A percentile compares a stretch with the other conserved stretches of the same genome.
Conservation (phyloP, 2,113 vertebrate genomes). For the Zapornia atra region DNA sequence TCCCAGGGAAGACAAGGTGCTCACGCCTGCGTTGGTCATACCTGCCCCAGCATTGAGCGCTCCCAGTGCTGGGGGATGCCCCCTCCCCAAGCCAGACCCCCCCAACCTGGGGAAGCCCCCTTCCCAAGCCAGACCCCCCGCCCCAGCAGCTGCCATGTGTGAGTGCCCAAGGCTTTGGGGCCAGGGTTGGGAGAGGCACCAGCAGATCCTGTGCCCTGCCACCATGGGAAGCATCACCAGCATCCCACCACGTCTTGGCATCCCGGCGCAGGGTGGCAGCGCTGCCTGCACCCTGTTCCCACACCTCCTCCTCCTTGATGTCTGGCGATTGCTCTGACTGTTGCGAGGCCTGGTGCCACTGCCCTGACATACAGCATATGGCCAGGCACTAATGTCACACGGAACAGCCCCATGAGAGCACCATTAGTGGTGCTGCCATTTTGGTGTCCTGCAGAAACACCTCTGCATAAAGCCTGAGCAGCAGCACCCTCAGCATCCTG, state of each 20-base stretch:
- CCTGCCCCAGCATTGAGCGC: background rate
- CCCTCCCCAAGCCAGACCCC: background rate
- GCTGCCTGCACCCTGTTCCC: background rate
- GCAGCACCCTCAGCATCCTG: too few relatives aligned
- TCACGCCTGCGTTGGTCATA: background rate
- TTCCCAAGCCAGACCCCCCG: background rate
- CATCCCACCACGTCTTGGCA: too few relatives aligned
- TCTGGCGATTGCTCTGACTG: background rate
- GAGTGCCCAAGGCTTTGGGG: background rate
- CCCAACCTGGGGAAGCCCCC: background rate
- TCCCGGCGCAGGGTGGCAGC: too few relatives aligned
- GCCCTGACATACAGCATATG: background rate
- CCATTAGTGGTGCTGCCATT: background rate
- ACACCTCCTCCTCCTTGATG: background rate
- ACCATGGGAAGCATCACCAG: fast-evolving
- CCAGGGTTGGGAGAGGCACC: too few relatives aligned
- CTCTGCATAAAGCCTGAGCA: background rate
- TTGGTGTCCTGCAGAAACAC: background rate
- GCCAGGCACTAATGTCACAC: background rate
- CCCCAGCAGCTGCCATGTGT: too few relatives aligned
- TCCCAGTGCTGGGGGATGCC: background rate
- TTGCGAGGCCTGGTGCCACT: background rate
- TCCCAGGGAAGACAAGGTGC: fast-evolving
- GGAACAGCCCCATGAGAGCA: background rate
- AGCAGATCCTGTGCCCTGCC: background rate